Evolutionary conservation across 92 coral and sea anemone genomes (phyloP), one percentile per base, ranked within the genome.

Genomic region (Blastomussa wellsi): DNA sequence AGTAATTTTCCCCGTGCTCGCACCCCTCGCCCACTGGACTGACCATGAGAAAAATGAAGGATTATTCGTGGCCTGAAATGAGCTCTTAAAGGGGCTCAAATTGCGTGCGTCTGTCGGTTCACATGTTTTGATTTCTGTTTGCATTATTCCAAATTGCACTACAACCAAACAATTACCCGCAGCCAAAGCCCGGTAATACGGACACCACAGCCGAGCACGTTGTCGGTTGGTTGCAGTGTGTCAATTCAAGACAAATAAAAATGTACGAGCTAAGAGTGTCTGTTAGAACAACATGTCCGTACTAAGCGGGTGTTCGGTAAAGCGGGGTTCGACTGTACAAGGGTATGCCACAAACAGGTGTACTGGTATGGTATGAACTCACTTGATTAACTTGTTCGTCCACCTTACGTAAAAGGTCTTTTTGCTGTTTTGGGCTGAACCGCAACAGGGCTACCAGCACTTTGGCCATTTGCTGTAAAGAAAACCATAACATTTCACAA

Each of bases 401-500:
- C 39, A 94, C 99, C 75, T 93, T 94, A 47, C 95, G 97, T 80
- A 97, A 24, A 38, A 97, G 88, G 82, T 94, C 98, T 48, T 91
- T 92, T 77, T 86, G 87, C 84, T 97, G 98, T 72, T 93, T 92
- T 4, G 99, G 91, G 28, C 98, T 79, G 74, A 97, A 97, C 51
- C 88, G 91, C 48, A 97, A 94, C 72, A 97, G 91, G 29, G 99
- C 98, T 17, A 95, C 91, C 62, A 97, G 85, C 33, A 97, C 99
- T 89, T 97, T 97, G 15, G 99, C 98, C 91, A 97, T 88, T 97
- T 97, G 99, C 99, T 97, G 66, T 31, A 81, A 77, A 69, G 39
- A 31, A 69, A 84, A 4, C 49, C 49, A 13, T 44, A 31, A 59
- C 35, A 55, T 44, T 44, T 44, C 11, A 14, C 7, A 20, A 33